A percentile compares a stretch with the other conserved stretches of the same genome.
These are phyloP conservation scores for Thunnus albacares DNA, from an alignment of 2,797 vertebrate species.

Conservation along the genomic window DNA sequence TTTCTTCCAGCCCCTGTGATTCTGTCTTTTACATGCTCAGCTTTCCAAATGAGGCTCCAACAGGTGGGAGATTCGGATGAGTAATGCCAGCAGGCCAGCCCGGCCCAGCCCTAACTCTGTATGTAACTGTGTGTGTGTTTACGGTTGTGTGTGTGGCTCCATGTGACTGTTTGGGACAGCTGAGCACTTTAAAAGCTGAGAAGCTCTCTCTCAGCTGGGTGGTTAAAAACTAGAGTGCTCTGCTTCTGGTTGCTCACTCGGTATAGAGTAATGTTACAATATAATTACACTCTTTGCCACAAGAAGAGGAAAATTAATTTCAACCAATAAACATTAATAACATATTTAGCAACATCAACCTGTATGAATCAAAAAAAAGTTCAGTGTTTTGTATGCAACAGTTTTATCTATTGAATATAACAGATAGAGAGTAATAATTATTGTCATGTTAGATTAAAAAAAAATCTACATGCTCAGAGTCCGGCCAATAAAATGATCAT, in stretches of 20 bases:
- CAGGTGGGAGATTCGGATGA: conserved; percentile 75
- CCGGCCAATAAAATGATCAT: background rate
- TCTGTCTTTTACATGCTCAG: conserved; percentile 41
- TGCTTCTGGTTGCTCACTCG: conserved; percentile 13
- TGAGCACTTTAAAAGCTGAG: conserved; percentile 66
- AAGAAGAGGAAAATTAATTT: background rate
- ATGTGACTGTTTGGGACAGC: conserved; percentile 80
- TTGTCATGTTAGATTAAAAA: background rate
- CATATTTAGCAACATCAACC: background rate
- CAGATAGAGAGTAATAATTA: background rate
- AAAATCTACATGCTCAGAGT: background rate
- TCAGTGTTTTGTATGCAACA: background rate
- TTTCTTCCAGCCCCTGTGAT: conserved; percentile 15
- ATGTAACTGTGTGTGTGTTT: conserved; percentile 30
- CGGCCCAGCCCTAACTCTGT: conserved; percentile 31
- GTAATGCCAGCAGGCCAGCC: conserved; percentile 51
- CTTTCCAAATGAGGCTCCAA: conserved; percentile 72
- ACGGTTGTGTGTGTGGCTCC: conserved; percentile 9
- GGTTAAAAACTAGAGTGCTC: conserved; percentile 83
- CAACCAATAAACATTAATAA: background rate
- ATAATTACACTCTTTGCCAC: conserved; percentile 1
- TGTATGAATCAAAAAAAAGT: background rate
- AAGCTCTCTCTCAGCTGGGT: conserved; percentile 81
- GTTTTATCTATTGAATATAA: background rate
- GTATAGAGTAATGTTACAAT: conserved; percentile 18